These are phyloP conservation scores for Pipa parva DNA, from an alignment of 2,113 vertebrate species.

Conservation along the genomic window DNA sequence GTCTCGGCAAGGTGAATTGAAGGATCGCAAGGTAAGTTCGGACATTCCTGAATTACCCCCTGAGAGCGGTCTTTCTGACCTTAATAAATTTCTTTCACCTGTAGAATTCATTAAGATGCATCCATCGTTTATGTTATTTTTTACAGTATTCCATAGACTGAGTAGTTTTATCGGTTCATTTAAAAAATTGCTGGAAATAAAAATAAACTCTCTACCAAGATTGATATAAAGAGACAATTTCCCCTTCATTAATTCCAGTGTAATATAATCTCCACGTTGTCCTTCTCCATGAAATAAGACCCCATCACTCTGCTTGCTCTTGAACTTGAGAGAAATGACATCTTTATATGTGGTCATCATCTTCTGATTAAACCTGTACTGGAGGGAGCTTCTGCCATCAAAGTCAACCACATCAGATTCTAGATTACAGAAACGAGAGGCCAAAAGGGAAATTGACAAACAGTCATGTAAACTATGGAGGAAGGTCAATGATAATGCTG, in stretches of 20 bases:
- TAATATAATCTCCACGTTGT: conserved; percentile 89
- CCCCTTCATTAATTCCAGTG: conserved; percentile 86
- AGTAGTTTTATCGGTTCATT: too few species aligned
- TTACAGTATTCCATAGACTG: too few species aligned
- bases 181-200: background rate
- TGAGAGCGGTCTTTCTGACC: too few species aligned
- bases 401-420: conserved; percentile 92
- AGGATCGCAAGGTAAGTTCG: too few species aligned
- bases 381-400: conserved; percentile 88
- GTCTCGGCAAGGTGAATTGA: too few species aligned
- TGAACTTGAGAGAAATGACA: conserved; percentile 91
- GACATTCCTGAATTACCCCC: too few species aligned
- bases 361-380: conserved; percentile 98
- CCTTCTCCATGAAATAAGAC: conserved; percentile 93
- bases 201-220: conserved; percentile 68
- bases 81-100: too few species aligned
- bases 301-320: conserved; percentile 88
- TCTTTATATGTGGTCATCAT: conserved; percentile 96
- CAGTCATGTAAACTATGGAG: conserved; percentile 13
- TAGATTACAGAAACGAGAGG: conserved; percentile 45
- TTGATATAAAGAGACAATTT: conserved; percentile 82
- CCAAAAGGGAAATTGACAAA: conserved; percentile 27
- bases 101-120: too few species aligned
- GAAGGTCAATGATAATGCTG: conserved; percentile 20
- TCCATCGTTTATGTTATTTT: too few species aligned